Base-by-base conservation (phyloP, 1,140 invertebrate genomes). In the Ips typographus region DNA sequence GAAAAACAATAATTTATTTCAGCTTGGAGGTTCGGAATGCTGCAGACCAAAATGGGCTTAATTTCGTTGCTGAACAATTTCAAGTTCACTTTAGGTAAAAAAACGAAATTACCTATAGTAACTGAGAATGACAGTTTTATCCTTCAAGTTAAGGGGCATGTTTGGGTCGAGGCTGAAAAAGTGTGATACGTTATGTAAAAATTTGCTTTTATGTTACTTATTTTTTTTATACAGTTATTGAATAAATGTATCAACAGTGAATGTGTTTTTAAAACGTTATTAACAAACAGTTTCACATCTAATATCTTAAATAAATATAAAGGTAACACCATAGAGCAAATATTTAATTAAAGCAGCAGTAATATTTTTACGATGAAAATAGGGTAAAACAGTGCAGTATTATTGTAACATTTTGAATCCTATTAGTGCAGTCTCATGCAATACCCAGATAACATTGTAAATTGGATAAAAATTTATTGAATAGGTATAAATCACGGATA, bases 11-110 rank as follows among this genome's bases (percentile, higher is more conserved):
- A 37, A 8, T 4, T 38, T 55, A 6, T 38, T 8, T 55, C 22
- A 55, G 83, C 83, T 36, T 8, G 39, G 40, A 40, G 57, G 36
- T 41, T 59, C 7, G 57, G 57, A 6, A 38, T 59, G 40, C 7
- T 59, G 7, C 37, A 59, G 57, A 40, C 38, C 40, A 59, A 59
- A 59, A 40, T 59, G 40, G 57, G 57, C 1, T 7, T 59, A 7
- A 37, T 41, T 37, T 40, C 57, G 7, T 40, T 59, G 4, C 7
- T 59, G 7, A 59, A 37, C 39, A 2, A 59, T n/a, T 59, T 40
- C 57, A 40, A 59, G 36, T 40, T 59, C 7, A 2, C 57, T 7
- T 36, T 59, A 6, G 2, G 37, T 37, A 55, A 55, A 38, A n/a
- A 8, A 55, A 55, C 37, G 8, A 22, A 8, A 37, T 8, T 55